Conservation (phyloP, 2,113 vertebrate genomes). For the Sinocyclocheilus anophthalmus region DNA sequence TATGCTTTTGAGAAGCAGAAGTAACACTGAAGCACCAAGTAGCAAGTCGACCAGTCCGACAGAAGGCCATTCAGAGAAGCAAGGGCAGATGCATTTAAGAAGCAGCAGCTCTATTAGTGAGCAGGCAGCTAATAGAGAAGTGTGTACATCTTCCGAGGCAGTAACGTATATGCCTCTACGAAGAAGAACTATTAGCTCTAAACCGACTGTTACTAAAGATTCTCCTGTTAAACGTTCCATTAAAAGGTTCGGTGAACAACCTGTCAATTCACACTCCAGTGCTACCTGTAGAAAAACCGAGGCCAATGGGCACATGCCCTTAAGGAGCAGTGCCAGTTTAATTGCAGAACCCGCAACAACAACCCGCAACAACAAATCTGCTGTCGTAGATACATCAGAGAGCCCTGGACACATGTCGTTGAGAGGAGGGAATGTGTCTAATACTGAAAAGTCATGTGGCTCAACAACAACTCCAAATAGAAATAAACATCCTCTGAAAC, state of each 20-base stretch:
- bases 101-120: neutral
- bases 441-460: slow-evolving; percentile 59
- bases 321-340: slow-evolving; percentile 67
- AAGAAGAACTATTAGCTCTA: slow-evolving; percentile 35
- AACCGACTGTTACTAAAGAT: slow-evolving; percentile 43
- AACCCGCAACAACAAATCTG: neutral
- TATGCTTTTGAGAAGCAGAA: slow-evolving; percentile 54
- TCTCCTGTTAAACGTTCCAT: neutral
- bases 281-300: slow-evolving; percentile 53
- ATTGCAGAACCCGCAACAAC: slow-evolving; percentile 2
- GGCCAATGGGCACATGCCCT: slow-evolving; percentile 67
- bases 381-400: neutral
- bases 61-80: slow-evolving; percentile 12
- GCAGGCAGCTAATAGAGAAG: slow-evolving; percentile 35
- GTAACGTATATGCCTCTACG: slow-evolving; percentile 27
- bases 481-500: slow-evolving; percentile 76
- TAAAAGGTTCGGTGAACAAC: slow-evolving; percentile 37
- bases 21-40: neutral
- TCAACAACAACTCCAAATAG: slow-evolving; percentile 66
- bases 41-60: neutral
- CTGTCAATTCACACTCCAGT: slow-evolving; percentile 45
- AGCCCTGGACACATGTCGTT: slow-evolving; percentile 50
- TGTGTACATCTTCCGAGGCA: slow-evolving; percentile 42
- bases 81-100: slow-evolving; percentile 29
- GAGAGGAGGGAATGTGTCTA: slow-evolving; percentile 33